phyloP scores from a whole-genome alignment of 64 coral and sea anemone species.

The Exaiptasia diaphana region DNA sequence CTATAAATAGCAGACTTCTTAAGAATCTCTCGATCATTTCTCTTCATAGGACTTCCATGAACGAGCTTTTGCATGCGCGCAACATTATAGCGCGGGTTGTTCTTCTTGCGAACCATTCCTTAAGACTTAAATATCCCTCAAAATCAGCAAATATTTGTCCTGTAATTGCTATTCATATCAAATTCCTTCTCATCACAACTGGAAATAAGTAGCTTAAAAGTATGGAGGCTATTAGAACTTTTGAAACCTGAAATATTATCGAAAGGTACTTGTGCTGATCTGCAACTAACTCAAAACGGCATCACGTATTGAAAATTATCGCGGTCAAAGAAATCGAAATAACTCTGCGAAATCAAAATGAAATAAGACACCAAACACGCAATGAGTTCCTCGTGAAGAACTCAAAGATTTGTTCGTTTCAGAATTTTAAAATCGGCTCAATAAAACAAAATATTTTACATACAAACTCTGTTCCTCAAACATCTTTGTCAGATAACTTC shows the following conservation, averaged over 20 bases:
- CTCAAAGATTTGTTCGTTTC: constrained; percentile 25
- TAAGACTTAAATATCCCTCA: too few species aligned
- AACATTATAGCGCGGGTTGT: not conserved
- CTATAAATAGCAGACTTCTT: not conserved
- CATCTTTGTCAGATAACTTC: too few species aligned
- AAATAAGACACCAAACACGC: not conserved
- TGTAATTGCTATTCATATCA: not conserved
- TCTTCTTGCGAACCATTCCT: constrained; percentile 23
- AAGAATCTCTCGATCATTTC: not conserved
- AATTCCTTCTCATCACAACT: not conserved
- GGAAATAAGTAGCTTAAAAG: not conserved
- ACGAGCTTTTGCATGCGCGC: not conserved
- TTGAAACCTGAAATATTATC: not conserved
- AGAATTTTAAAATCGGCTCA: constrained; percentile 8
- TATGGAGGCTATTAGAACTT: not conserved
- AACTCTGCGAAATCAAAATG: not conserved
- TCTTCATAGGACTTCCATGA: constrained; percentile 5
- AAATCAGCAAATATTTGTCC: not conserved
- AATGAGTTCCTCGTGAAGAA: constrained; percentile 4
- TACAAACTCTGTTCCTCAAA: too few species aligned
- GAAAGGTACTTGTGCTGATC: not conserved
- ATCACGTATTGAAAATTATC: not conserved
- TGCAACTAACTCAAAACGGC: not conserved
- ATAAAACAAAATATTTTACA: not conserved
- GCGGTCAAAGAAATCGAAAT: not conserved